phyloP scores from a whole-genome alignment of 2,113 vertebrate species.

The Muntiacus reevesi region DNA sequence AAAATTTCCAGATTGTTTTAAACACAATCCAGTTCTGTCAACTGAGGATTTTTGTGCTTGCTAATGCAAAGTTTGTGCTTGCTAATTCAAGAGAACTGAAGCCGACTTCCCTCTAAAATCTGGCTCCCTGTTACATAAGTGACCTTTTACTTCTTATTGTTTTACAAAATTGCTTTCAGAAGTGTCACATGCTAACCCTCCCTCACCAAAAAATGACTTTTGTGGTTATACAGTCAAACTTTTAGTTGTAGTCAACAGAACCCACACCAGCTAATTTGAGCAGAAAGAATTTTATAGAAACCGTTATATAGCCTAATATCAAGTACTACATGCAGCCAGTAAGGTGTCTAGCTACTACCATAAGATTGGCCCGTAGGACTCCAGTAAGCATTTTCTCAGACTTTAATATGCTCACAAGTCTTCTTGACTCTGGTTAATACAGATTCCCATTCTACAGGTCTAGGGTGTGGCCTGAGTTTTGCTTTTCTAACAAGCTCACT shows the following conservation, averaged over 20 bases:
- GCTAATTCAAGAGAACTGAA: constrained; percentile 12
- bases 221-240: neutral
- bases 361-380: neutral
- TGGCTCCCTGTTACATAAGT: neutral
- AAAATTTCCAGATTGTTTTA: constrained; percentile 42
- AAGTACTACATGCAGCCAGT: neutral
- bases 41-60: constrained; percentile 7
- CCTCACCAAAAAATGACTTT: neutral
- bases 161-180: neutral
- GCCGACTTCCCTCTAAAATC: neutral
- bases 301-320: neutral
- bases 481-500: neutral
- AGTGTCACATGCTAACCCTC: neutral
- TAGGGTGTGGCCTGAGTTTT: neutral
- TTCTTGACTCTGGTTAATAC: neutral
- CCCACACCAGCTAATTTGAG: neutral
- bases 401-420: neutral
- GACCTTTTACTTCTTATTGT: neutral
- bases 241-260: neutral
- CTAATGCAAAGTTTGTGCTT: neutral
- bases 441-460: neutral
- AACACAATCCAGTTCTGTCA: constrained; percentile 16
- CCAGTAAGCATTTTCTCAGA: neutral
- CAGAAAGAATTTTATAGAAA: neutral
- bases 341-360: neutral